These are phyloP conservation scores for Pangasius djambal DNA, from an alignment of 2,797 vertebrate species.

Conservation along the genomic window DNA sequence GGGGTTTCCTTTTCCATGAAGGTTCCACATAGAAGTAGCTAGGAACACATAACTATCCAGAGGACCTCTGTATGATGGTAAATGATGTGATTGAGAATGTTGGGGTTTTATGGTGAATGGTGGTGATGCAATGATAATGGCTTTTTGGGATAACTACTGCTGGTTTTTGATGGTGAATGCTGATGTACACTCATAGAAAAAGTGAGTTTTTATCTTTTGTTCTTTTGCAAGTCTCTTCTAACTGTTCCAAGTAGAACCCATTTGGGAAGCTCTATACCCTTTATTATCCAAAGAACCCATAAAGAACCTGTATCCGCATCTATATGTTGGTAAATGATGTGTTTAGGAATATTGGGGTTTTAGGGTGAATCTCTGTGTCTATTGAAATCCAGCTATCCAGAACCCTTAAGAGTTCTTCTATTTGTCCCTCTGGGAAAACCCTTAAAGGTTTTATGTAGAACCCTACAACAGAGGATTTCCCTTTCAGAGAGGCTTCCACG, in stretches of 20 bases:
- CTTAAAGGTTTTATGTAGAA: neutral
- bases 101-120: neutral
- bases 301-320: neutral
- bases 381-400: neutral
- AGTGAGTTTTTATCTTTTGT: too few relatives aligned
- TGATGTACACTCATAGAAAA: too few relatives aligned
- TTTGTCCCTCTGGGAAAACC: neutral
- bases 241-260: neutral
- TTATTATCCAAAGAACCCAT: neutral
- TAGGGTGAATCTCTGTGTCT: neutral
- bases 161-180: neutral
- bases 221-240: too few relatives aligned
- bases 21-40: neutral
- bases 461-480: neutral
- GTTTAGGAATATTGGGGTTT: neutral
- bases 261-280: neutral
- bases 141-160: too few relatives aligned
- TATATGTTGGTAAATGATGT: neutral
- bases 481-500: neutral
- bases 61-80: neutral
- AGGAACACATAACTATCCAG: neutral
- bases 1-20: neutral
- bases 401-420: neutral
- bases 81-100: too few relatives aligned
- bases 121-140: neutral